Evolutionary conservation across 2,888 invertebrate genomes (phyloP), one percentile per base, ranked within the genome.

Genomic region (Rugalucina vietnamica): DNA sequence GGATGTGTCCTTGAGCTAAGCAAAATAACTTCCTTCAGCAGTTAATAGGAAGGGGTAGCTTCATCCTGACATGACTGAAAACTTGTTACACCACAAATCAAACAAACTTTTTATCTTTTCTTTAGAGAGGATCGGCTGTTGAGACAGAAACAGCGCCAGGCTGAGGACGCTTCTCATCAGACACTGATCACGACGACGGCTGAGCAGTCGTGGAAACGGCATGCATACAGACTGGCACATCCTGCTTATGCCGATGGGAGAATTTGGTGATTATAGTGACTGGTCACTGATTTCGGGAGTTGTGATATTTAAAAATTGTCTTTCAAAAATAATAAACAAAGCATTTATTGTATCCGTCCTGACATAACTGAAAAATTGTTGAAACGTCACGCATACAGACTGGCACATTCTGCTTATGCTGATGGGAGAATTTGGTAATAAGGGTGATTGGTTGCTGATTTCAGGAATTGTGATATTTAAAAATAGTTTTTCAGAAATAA

Each of bases 221-320:
- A 93, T 77, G 93, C 93, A 34, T 93, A 93, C 84, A 73, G 93
- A 76, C 89, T 93, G 18, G 93, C 93, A 1, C 92, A 93, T 76
- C 93, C 93, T 18, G 93, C 93, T 18, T 93, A 93, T 76, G 93
- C 93, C 50, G 93, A 93, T 79, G 93, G 93, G 12, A 89, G 93
- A 24, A 92, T 93, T 34, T 93, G 93, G 93, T 93, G 79, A 69
- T n/a, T n/a, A n/a, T n/a, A n/a, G n/a, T n/a, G n/a, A n/a, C n/a
- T n/a, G n/a, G n/a, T n/a, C n/a, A n/a, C n/a, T n/a, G n/a, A n/a
- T n/a, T n/a, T n/a, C n/a, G n/a, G n/a, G n/a, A n/a, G n/a, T n/a
- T n/a, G n/a, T n/a, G n/a, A n/a, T n/a, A n/a, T n/a, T n/a, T n/a
- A n/a, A n/a, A n/a, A n/a, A n/a, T n/a, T n/a, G n/a, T n/a, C n/a